phyloP scores from a whole-genome alignment of 2,113 vertebrate species.

The Lasiurus cinereus region DNA sequence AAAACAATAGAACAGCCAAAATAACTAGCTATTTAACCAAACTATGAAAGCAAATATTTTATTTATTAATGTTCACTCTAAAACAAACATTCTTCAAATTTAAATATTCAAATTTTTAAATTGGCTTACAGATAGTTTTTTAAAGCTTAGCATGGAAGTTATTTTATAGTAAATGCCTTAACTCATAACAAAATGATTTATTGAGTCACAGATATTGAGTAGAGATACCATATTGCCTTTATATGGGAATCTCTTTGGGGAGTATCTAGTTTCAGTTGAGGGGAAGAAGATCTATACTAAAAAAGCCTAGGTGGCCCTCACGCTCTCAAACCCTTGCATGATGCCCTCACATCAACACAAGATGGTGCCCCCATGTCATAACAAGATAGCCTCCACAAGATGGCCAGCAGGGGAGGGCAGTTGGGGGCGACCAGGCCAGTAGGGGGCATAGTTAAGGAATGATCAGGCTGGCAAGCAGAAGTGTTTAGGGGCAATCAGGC shows the following conservation, averaged over 20 bases:
- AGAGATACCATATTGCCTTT: background rate
- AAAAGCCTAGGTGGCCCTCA: no score
- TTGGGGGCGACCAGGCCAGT: no score
- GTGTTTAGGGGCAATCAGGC: no score
- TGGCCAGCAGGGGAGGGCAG: no score
- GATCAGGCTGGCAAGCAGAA: no score
- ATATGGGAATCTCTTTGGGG: background rate
- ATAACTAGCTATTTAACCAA: background rate
- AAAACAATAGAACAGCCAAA: background rate
- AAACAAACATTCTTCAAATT: background rate
- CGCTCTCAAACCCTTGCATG: no score
- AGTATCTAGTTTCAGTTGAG: background rate
- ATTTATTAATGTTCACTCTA: background rate
- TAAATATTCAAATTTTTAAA: background rate
- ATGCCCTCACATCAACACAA: no score
- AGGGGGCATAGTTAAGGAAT: no score
- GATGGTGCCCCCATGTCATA: no score
- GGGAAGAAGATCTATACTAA: background rate
- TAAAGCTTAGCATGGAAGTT: background rate
- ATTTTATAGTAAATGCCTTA: background rate
- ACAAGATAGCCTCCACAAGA: no score
- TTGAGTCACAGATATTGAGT: background rate
- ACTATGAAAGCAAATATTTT: background rate
- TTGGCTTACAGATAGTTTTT: background rate
- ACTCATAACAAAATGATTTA: background rate